Evolutionary conservation across 2,113 vertebrate genomes (phyloP), one percentile per base, ranked within the genome.

Genomic region (Pachypanchax playfairii): DNA sequence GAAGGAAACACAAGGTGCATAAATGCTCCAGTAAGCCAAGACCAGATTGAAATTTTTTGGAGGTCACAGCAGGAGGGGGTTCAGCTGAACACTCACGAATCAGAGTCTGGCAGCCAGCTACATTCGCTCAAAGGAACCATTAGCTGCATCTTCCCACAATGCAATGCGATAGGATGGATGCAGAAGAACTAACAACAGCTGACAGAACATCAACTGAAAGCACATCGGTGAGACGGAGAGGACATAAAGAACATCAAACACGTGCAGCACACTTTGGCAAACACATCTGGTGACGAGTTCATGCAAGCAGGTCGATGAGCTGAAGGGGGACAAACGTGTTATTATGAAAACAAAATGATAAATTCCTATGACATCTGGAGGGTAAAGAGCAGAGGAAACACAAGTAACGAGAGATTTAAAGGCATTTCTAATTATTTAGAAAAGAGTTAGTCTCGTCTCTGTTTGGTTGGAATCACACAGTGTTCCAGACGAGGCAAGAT

Each of bases 311-410:
- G 83, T 74, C 65, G 65, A 70, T 33, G 67, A 73, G 69, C 68
- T 46, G 36, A 39, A n/a, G 31, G 35, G 7, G 39, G 58, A 43
- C 63, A 56, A 79, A 71, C 76, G 7, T 80, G 75, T 77, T 79
- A 85, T 88, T 85, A 88, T 75, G 63, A 77, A 77, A 75, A 79
- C 71, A 65, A 87, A 86, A 85, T 89, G 85, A 87, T 85, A 86
- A 77, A 89, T 84, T 78, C 69, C 59, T 33, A 60, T 46, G 78
- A 85, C 75, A 85, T 82, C 54, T 77, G 73, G 65, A 83, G 65
- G 22, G 42, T 18, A 51, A 59, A 60, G 50, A 60, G 60, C 39
- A 31, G 65, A 65, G 39, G 15, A 31, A 39, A 14, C 13, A 0
- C 6, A 38, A 60, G 29, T 31, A 61, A 36, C 38, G 58, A 68